Percentiles rank a stretch among this genome's conserved stretches.
These are phyloP conservation scores for Sander vitreus DNA, from an alignment of 2,113 vertebrate species.

Conservation along the genomic window DNA sequence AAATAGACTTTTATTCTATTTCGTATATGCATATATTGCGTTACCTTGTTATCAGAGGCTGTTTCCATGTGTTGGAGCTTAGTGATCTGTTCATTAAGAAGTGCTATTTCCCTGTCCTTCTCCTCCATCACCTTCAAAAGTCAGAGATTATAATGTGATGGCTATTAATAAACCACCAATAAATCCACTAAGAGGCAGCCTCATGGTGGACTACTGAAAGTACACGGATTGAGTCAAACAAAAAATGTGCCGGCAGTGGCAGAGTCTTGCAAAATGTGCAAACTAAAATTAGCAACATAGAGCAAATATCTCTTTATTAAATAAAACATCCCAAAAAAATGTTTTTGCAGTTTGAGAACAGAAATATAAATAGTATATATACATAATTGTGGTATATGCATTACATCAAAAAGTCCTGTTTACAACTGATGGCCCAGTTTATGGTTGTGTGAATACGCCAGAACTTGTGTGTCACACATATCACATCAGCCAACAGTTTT, in stretches of 20 bases:
- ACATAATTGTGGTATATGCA: background rate
- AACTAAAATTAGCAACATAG: conserved; percentile 15
- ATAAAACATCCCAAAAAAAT: background rate
- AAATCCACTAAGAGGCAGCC: conserved; percentile 18
- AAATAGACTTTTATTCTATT: conserved; percentile 62
- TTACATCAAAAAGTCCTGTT: background rate
- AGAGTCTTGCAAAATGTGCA: conserved; percentile 12
- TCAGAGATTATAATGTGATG: conserved; percentile 86
- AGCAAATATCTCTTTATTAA: background rate
- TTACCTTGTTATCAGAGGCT: conserved; percentile 92
- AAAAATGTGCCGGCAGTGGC: background rate
- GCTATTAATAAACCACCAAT: conserved; percentile 69
- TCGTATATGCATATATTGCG: conserved; percentile 63
- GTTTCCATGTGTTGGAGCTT: conserved; percentile 89
- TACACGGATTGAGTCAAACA: conserved; percentile 4
- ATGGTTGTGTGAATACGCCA: background rate
- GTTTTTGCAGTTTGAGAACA: background rate
- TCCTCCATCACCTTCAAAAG: conserved; percentile 90
- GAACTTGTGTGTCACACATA: background rate
- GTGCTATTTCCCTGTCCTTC: conserved; percentile 91
- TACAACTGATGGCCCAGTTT: background rate
- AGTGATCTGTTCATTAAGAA: conserved; percentile 90
- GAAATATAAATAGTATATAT: background rate
- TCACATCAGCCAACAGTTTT: background rate
- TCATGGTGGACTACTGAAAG: conserved; percentile 21